Percentiles rank a stretch among this genome's conserved stretches.
phyloP scores from a whole-genome alignment of 1,140 invertebrate species.

The Hypothenemus hampei region DNA sequence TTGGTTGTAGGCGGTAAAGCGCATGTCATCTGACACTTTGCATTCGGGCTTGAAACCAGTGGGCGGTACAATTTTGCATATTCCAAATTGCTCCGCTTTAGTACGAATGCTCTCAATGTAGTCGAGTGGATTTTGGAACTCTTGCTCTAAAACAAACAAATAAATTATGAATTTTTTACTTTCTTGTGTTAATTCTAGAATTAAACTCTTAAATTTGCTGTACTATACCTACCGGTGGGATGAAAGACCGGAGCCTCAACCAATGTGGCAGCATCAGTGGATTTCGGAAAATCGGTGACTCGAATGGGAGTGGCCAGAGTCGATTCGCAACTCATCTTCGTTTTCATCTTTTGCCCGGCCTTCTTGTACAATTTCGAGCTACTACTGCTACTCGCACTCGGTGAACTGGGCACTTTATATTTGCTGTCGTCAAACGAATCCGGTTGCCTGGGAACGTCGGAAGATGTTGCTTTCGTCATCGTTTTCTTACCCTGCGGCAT shows the following conservation, averaged over 20 bases:
- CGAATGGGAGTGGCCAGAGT: conserved; percentile 46
- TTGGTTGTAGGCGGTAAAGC: conserved; percentile 77
- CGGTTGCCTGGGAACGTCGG: conserved; percentile 39
- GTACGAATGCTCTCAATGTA: conserved; percentile 82
- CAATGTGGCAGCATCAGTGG: conserved; percentile 53
- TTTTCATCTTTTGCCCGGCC: conserved; percentile 30
- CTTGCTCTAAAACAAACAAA: conserved; percentile 50
- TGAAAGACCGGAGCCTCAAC: conserved; percentile 79
- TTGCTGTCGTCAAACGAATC: conserved; percentile 38
- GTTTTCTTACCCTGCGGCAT: conserved; percentile 51
- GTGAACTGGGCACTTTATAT: conserved; percentile 45
- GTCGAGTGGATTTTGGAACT: conserved; percentile 85
- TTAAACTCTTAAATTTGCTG: conserved; percentile 5
- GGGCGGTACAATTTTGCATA: conserved; percentile 88
- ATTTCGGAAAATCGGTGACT: conserved; percentile 51
- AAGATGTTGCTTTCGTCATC: too few relatives aligned
- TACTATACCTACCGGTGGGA: conserved; percentile 59
- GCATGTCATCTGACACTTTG: conserved; percentile 82
- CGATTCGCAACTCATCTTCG: conserved; percentile 39
- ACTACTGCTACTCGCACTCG: conserved; percentile 44
- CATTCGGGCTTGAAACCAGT: conserved; percentile 82
- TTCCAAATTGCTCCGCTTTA: conserved; percentile 75
- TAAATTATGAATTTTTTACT: neutral
- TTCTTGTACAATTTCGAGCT: conserved; percentile 42
- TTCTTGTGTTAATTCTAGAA: neutral